Percentiles rank a stretch among this genome's conserved stretches.
phyloP scores from a whole-genome alignment of 1,140 invertebrate genomes.

The Mycetomoellerius zeteki region DNA sequence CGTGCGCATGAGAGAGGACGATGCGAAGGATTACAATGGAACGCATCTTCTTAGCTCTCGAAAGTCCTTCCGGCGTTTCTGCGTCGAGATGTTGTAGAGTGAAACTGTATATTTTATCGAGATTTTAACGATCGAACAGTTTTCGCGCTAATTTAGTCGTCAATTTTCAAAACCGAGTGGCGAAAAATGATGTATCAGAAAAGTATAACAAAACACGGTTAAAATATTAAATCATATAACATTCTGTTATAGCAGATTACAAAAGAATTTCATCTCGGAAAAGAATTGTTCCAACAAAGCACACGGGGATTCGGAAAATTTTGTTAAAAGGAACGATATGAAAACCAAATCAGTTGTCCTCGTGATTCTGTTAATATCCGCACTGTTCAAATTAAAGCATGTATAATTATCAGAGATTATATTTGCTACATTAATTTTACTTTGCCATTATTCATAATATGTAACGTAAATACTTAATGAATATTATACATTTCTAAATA shows the following conservation, averaged over 20 bases:
- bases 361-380: slow-evolving; percentile 28
- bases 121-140: background rate
- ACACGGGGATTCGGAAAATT: background rate
- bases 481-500: background rate
- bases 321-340: background rate
- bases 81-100: background rate
- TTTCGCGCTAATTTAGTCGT: background rate
- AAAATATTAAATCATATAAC: slow-evolving; percentile 29
- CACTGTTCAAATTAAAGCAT: background rate
- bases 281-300: slow-evolving; percentile 11
- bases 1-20: slow-evolving; percentile 21
- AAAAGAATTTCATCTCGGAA: slow-evolving; percentile 24
- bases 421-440: slow-evolving; percentile 42
- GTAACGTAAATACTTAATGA: background rate
- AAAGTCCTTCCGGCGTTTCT: slow-evolving; percentile 54
- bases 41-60: slow-evolving; percentile 35
- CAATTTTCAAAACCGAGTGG: background rate
- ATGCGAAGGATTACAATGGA: slow-evolving; percentile 38
- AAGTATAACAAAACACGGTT: background rate
- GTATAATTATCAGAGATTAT: slow-evolving; percentile 36
- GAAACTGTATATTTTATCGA: slow-evolving; percentile 12
- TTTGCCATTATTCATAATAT: background rate
- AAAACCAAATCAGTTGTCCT: slow-evolving; percentile 29
- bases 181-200: background rate
- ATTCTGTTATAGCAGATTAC: background rate